Evolutionary conservation across 2,888 invertebrate genomes (phyloP), one percentile per base, ranked within the genome.

Genomic region (Apodemia hepburni): DNA sequence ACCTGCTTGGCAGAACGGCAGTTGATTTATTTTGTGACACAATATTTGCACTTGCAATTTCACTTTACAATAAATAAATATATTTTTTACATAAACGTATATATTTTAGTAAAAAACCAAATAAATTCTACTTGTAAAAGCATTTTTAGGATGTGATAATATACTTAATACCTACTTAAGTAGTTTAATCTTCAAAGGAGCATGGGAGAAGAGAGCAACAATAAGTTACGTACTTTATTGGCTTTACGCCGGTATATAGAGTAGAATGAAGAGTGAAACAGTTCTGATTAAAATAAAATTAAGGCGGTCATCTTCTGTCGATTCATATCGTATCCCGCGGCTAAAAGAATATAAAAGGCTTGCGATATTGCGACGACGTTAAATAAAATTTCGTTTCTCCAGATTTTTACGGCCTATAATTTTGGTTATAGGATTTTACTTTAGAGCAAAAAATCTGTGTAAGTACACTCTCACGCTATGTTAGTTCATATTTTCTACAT

Each of bases 341-440:
- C 18, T 54, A 54, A 54, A 54, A 54, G 51, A 54, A 22, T 22
- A 54, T 54, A 54, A 54, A 54, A 54, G 51, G 27, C 22, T 22
- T 22, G 51, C 22, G 12, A 27, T 54, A 54, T 54, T 54, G 22
- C 51, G 6, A 11, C 12, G 27, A 54, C 27, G 18, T 54, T 27
- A 12, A 22, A 54, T 22, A 54, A 54, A 22, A 54, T 27, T 18
- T 18, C 12, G 5, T 54, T 54, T 54, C 22, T 5, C 22, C 51
- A 54, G 22, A 54, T 54, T 54, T 51, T 54, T 49, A 54, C 8
- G 18, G 51, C 11, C 22, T 22, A 54, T 54, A 11, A 54, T 18
- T 54, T 54, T 54, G 42, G 15, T 42, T 42, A 42, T 54, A 15
- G 15, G 12, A 12, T 18, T 11, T 18, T 18, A 11, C 9, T 3